phyloP scores from a whole-genome alignment of 1,140 invertebrate genomes.

The Diuraphis noxia region DNA sequence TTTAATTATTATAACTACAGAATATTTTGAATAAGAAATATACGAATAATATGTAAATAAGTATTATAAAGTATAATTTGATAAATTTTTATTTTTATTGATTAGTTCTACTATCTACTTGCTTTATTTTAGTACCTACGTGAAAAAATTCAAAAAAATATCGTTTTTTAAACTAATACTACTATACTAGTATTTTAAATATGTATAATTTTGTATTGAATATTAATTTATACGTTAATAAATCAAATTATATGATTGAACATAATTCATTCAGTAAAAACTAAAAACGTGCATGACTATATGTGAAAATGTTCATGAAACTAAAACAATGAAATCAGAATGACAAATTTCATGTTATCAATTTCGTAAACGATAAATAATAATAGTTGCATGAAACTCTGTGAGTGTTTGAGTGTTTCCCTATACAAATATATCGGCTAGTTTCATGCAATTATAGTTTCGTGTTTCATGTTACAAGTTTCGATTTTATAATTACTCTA shows the following conservation, averaged over 20 bases:
- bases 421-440: neutral
- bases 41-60: too few species aligned
- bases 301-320: slow-evolving; percentile 6
- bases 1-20: too few species aligned
- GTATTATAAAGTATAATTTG: too few species aligned
- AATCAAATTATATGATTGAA: neutral
- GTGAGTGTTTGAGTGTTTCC: neutral
- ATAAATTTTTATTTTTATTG: too few species aligned
- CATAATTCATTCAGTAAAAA: slow-evolving; percentile 8
- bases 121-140: too few species aligned
- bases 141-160: too few species aligned
- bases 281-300: slow-evolving; percentile 7
- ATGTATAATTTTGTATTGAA: neutral
- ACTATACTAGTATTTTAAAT: neutral
- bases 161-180: neutral
- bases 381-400: neutral
- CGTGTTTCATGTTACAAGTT: slow-evolving; percentile 12
- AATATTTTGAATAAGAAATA: too few species aligned
- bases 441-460: slow-evolving; percentile 10
- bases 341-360: neutral
- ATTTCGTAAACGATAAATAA: neutral
- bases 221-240: neutral
- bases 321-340: neutral
- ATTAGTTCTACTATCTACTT: too few species aligned
- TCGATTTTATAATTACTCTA: neutral